Base-by-base conservation (phyloP, 2,888 invertebrate species). In the Ennomos erosarius region DNA sequence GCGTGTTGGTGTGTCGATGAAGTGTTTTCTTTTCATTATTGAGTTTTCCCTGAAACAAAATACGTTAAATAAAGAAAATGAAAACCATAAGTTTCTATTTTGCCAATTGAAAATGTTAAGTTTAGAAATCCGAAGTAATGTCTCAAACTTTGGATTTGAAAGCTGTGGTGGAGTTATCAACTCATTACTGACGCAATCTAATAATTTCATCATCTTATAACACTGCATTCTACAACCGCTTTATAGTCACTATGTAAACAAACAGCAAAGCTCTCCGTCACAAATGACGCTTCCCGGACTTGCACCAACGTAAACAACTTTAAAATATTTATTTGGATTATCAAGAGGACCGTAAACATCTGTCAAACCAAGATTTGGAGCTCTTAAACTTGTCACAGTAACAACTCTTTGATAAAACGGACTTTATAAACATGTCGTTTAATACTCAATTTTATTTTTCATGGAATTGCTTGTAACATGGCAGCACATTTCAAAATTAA, bases 241-340 rank as follows among this genome's bases (percentile, higher is more conserved):
- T 36, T 64, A 65, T 69, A 79, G 77, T 73, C 69, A 73, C 77
- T 78, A 78, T 66, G 71, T 64, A 77, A 80, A 76, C 68, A 78
- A 76, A 78, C 72, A 68, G 64, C 62, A 58, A 48, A 53, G 46
- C 39, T 61, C 65, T 62, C 59, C 58, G 59, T 64, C 43, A 55
- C 62, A 45, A 47, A 55, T 58, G 73, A 79, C 78, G 12, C 70
- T 79, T 75, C 75, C 71, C 71, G 69, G 70, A 75, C 74, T 75
- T 67, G 72, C 71, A 73, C 67, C 69, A 82, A 77, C 72, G 76
- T 84, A 85, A 86, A 85, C 83, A 85, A 74, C 78, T 80, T 69
- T 65, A 72, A 64, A 73, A 75, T 84, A 85, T 86, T 86, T 85
- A 82, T 86, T 85, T 85, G 68, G 70, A 78, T 78, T 82, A 83